Base-by-base conservation (phyloP, 2,113 vertebrate genomes). In the Nycticryphes semicollaris region DNA sequence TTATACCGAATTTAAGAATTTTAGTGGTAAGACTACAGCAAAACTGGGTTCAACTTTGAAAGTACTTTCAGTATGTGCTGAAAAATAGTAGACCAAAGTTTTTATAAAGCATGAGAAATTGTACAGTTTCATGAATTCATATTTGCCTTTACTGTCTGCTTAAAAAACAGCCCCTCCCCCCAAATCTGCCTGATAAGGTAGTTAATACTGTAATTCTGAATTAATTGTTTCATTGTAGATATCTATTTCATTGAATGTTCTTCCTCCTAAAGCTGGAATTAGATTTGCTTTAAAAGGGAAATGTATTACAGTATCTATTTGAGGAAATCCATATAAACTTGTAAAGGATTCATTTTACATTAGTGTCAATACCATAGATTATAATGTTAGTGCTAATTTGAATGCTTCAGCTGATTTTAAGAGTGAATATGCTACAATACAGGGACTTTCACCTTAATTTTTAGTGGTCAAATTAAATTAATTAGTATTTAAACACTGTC, bases 291-390 rank as follows among this genome's bases (percentile, higher is more conserved):
- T 97, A 86, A 93, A 90, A 97, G 97, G 79, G 69, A 96, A 97
- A 90, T 96, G 67, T 96, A 70, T 98, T 96, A 79, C 12, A 90
- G 35, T 89, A 84, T 87, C 56, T 93, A 16, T 96, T 89, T 96
- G 57, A 93, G 78, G 73, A 95, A 96, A 93, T 89, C 91, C 89
- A 60, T 95, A 90, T 84, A 84, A 96, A 97, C 97, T 96, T 97
- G 72, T 97, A 95, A 97, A 90, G 60, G 89, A 94, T 97, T 98
- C 86, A 97, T 98, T 98, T 98, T 95, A 83, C 83, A 96, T 98
- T 96, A 96, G 72, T 91, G 88, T 89, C 48, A 53, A 18, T 96
- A 87, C 81, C 75, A 47, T 96, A 94, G 90, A 94, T 91, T 94
- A 81, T 83, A 96, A 73, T 73, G 57, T 93, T 97, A 97, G 96